These are phyloP conservation scores for Seriola quinqueradiata DNA, from an alignment of 2,113 vertebrate genomes.

Conservation along the genomic window DNA sequence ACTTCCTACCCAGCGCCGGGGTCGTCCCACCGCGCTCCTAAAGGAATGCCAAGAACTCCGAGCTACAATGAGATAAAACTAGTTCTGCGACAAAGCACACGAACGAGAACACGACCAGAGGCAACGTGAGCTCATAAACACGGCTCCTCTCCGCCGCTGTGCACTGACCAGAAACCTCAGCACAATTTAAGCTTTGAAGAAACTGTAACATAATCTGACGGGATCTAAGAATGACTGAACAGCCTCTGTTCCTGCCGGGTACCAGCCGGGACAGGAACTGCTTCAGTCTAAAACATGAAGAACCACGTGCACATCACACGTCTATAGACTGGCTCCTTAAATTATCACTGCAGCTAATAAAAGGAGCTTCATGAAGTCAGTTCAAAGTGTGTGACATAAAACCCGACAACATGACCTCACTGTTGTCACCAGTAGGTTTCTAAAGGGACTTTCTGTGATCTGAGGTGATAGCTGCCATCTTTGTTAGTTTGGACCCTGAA, in stretches of 20 bases:
- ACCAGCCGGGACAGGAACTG: neutral
- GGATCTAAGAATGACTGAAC: neutral
- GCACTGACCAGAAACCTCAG: slow-evolving; percentile 2
- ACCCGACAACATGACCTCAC: neutral
- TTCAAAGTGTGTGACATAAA: no score
- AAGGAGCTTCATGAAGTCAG: no score
- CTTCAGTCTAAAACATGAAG: neutral
- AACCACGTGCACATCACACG: neutral
- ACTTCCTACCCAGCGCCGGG: neutral
- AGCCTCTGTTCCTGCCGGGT: slow-evolving; percentile 1
- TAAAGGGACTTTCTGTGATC: no score
- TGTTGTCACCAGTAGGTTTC: no score
- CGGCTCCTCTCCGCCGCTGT: neutral
- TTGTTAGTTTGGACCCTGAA: neutral
- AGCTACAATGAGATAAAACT: slow-evolving; percentile 44
- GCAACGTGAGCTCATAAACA: neutral
- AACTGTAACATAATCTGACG: neutral
- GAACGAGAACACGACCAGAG: slow-evolving; percentile 29
- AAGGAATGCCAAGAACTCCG: slow-evolving; percentile 62
- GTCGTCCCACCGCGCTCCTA: slow-evolving; percentile 19
- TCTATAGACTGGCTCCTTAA: neutral
- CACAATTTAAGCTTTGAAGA: slow-evolving; percentile 2
- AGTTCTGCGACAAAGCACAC: slow-evolving; percentile 42
- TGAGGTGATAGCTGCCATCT: neutral
- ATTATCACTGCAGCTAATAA: no score